Conservation (phyloP, 2,888 invertebrate genomes). For the Lithophane leautieri region DNA sequence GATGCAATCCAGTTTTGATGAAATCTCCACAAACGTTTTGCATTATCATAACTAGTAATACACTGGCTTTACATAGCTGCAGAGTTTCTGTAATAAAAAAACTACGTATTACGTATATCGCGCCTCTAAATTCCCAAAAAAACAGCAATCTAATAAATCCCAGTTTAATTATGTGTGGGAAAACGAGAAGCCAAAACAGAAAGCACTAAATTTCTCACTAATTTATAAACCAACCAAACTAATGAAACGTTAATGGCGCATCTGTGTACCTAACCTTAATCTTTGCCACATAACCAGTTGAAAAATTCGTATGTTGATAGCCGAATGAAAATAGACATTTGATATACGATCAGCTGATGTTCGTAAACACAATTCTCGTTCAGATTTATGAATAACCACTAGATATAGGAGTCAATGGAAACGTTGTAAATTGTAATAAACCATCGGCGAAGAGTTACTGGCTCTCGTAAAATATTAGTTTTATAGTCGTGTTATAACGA, state of each 20-base stretch:
- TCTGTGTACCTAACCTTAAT: constrained; percentile 58
- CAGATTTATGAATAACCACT: constrained; percentile 83
- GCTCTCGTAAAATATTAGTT: constrained; percentile 72
- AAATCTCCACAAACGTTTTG: not conserved
- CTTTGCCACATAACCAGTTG: constrained; percentile 68
- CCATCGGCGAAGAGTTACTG: constrained; percentile 73
- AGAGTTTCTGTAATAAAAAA: constrained; percentile 30
- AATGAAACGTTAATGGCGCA: constrained; percentile 43
- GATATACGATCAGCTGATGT: constrained; percentile 77
- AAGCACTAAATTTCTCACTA: constrained; percentile 42
- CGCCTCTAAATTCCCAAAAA: constrained; percentile 33
- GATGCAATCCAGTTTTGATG: not conserved
- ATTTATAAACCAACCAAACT: constrained; percentile 48
- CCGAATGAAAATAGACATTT: constrained; percentile 80
- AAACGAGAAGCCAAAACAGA: constrained; percentile 52
- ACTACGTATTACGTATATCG: constrained; percentile 1
- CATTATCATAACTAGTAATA: constrained; percentile 5
- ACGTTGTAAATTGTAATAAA: constrained; percentile 83
- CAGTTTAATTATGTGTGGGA: constrained; percentile 55
- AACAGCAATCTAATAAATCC: constrained; percentile 46
- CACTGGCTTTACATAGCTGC: not conserved
- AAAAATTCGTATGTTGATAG: constrained; percentile 77
- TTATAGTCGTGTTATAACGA: constrained; percentile 74
- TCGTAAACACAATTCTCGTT: constrained; percentile 78
- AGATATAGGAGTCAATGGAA: constrained; percentile 82